Evolutionary conservation across 2,888 invertebrate genomes (phyloP).

Genomic region (Ametastegia equiseti): DNA sequence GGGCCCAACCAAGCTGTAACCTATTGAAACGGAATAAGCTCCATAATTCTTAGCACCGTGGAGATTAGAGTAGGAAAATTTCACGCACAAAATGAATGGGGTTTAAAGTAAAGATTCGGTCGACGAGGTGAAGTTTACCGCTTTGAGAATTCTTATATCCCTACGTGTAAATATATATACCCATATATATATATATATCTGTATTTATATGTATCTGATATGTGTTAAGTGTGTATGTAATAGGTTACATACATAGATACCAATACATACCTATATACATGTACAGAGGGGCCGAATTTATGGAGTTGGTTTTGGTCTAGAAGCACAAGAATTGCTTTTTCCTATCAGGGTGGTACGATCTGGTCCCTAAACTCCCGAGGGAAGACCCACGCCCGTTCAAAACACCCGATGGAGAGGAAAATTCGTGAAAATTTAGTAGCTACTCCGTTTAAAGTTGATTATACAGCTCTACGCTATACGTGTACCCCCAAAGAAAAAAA

Average conservation of each 20-base stretch:
- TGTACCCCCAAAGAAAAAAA: background rate
- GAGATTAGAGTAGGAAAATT: background rate
- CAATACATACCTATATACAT: background rate
- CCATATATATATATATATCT: background rate
- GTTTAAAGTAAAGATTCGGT: background rate
- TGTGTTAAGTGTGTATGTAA: too few species aligned
- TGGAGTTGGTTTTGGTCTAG: slow-evolving; percentile 27
- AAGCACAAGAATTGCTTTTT: slow-evolving; percentile 19
- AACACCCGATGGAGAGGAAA: slow-evolving; percentile 25
- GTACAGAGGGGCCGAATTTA: background rate
- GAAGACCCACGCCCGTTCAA: background rate
- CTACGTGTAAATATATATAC: background rate
- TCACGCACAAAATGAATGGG: slow-evolving; percentile 31
- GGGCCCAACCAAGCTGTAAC: background rate
- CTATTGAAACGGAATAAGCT: slow-evolving; percentile 15
- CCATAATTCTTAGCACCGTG: slow-evolving; percentile 13
- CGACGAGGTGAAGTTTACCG: background rate
- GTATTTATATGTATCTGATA: background rate
- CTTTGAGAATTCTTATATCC: background rate
- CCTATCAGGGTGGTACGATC: slow-evolving; percentile 21
- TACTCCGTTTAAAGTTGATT: slow-evolving; percentile 18
- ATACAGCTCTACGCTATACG: background rate
- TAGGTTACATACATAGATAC: too few species aligned
- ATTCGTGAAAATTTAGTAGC: slow-evolving; percentile 31
- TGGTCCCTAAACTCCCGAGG: slow-evolving; percentile 7